Evolutionary conservation across 2,888 invertebrate genomes (phyloP), one percentile per base, ranked within the genome.

Genomic region (Drosophila prolongata): DNA sequence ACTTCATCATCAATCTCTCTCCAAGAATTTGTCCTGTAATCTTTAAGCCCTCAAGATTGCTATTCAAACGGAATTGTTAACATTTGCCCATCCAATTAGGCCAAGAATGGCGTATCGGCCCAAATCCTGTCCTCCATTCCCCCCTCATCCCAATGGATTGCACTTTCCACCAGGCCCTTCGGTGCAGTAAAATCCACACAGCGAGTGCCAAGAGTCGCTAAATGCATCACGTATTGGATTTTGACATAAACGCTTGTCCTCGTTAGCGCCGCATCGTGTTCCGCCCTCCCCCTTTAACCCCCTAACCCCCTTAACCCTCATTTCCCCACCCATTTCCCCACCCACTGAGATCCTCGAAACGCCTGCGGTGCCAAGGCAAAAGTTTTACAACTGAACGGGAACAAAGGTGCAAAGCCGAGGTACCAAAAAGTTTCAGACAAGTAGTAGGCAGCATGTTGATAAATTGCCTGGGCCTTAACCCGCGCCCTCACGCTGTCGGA

Each of bases 181-280:
- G 30, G 58, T 67, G 65, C 71, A 66, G 56, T 55, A 71, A 64
- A 65, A 47, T 67, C 43, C 52, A n/a, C 64, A 42, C 57, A 49
- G 43, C 49, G 60, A 46, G 42, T 46, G 68, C 56, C 69, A 30
- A 30, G 30, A 30, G 30, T 43, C 49, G 62, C 78, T 86, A 86
- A 86, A 89, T 86, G 89, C 89, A 86, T 89, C 86, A 86, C 89
- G 86, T 86, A 89, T 88, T 80, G 88, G 85, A 79, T 87, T 89
- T 83, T 87, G 89, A 86, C 88, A 86, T 89, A 89, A 86, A 89
- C 89, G 85, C 89, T 86, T 87, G 85, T 86, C 88, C 89, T 89
- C 85, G 89, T 89, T 86, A 89, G 88, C 88, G 89, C 85, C 88
- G 74, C 76, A 78, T 88, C 89, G 75, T 85, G 84, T 88, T 74